These are phyloP conservation scores for Dicerorhinus sumatrensis DNA, from an alignment of 2,113 vertebrate genomes.

Conservation along the genomic window DNA sequence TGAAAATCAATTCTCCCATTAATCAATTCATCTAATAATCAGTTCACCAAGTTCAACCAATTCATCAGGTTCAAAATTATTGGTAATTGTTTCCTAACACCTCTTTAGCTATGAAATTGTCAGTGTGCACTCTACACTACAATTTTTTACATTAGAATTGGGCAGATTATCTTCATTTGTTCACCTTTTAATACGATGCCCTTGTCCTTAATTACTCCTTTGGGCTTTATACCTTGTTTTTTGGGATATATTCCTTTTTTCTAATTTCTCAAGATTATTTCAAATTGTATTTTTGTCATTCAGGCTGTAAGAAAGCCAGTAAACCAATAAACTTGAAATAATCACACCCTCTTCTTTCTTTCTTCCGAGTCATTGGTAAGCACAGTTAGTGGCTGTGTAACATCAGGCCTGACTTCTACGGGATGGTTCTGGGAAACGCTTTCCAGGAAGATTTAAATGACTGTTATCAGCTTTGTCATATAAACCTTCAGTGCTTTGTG, in stretches of 20 bases:
- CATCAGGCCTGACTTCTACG: neutral
- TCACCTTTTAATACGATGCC: neutral
- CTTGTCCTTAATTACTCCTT: neutral
- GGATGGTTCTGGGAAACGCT: neutral
- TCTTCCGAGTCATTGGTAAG: neutral
- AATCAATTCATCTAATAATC: conserved; percentile 27
- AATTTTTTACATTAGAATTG: neutral
- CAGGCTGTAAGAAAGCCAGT: neutral
- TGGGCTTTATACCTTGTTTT: neutral
- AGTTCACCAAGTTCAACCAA: neutral
- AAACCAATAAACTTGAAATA: neutral
- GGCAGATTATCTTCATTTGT: neutral
- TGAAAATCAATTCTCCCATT: neutral
- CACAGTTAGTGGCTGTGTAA: neutral
- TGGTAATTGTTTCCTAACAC: conserved; percentile 20
- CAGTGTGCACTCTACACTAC: neutral
- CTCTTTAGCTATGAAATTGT: neutral
- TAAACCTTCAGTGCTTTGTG: neutral
- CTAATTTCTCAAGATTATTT: neutral
- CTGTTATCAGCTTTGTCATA: neutral
- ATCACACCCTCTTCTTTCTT: neutral
- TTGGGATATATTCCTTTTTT: neutral
- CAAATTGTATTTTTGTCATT: conserved; percentile 5
- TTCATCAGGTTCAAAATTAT: neutral
- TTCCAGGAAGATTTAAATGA: conserved; percentile 20